These are phyloP conservation scores for Halocaridina rubra DNA, from an alignment of 2,888 invertebrate species.

Conservation along the genomic window DNA sequence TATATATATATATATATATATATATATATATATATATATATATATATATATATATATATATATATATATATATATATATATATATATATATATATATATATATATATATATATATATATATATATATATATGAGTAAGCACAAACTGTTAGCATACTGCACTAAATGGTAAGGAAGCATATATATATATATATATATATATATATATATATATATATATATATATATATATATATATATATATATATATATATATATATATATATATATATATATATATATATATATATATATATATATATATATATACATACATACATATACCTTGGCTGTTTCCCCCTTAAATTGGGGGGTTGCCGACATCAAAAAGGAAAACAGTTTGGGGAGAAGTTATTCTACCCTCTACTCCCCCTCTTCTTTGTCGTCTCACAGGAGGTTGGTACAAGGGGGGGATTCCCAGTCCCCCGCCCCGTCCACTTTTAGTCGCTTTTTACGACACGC, in stretches of 20 bases:
- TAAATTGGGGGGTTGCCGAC: no score
- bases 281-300: not conserved
- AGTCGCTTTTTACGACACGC: no score
- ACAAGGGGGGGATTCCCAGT: no score
- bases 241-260: not conserved
- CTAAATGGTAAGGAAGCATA: no score
- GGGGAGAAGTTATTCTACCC: no score
- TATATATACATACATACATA: not conserved
- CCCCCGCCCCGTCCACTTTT: no score
- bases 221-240: not conserved
- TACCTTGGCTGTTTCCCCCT: no score
- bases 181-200: not conserved
- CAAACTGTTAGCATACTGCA: no score
- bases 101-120: slow-evolving; percentile 28
- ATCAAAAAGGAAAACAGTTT: no score
- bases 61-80: slow-evolving; percentile 31
- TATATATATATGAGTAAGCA: not conserved
- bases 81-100: slow-evolving; percentile 41
- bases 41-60: slow-evolving; percentile 33
- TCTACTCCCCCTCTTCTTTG: no score
- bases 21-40: slow-evolving; percentile 19
- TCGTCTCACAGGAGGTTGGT: no score
- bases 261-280: not conserved
- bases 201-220: not conserved
- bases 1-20: not conserved